phyloP scores from a whole-genome alignment of 2,888 invertebrate species.

The Andrena fulva region DNA sequence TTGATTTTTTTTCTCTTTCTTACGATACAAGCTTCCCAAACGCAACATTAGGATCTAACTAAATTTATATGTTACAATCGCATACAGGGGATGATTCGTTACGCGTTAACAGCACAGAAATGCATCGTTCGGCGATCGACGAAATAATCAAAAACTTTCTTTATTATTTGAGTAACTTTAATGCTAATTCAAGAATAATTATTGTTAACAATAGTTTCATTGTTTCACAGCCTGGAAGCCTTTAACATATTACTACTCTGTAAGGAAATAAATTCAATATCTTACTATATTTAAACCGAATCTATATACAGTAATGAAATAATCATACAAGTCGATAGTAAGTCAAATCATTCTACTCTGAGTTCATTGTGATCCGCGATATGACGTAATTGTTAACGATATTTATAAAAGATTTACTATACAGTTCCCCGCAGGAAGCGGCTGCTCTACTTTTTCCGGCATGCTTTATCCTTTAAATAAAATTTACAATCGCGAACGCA shows the following conservation, averaged over 20 bases:
- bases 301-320: slow-evolving; percentile 64
- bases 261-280: slow-evolving; percentile 60
- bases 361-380: slow-evolving; percentile 39
- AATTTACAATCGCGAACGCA: slow-evolving; percentile 44
- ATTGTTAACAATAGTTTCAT: slow-evolving; percentile 68
- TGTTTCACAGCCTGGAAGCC: slow-evolving; percentile 74
- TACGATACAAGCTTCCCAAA: slow-evolving; percentile 75
- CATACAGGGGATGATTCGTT: slow-evolving; percentile 25
- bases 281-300: slow-evolving; percentile 61
- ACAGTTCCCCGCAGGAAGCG: slow-evolving; percentile 42
- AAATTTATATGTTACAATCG: slow-evolving; percentile 32
- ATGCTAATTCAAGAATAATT: slow-evolving; percentile 59
- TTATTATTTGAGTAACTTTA: slow-evolving; percentile 52
- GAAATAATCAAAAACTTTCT: slow-evolving; percentile 49
- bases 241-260: slow-evolving; percentile 61
- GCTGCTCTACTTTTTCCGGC: slow-evolving; percentile 15
- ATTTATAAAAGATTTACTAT: slow-evolving; percentile 59
- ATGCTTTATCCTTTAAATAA: slow-evolving; percentile 44
- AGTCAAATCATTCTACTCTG: slow-evolving; percentile 45
- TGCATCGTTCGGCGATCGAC: slow-evolving; percentile 35
- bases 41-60: slow-evolving; percentile 61
- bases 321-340: slow-evolving; percentile 47
- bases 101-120: slow-evolving; percentile 50
- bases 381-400: slow-evolving; percentile 43
- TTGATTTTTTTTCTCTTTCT: neutral